Evolutionary conservation across 2,888 invertebrate genomes (phyloP), one percentile per base, ranked within the genome.

Genomic region (Hyppa rectilinea): DNA sequence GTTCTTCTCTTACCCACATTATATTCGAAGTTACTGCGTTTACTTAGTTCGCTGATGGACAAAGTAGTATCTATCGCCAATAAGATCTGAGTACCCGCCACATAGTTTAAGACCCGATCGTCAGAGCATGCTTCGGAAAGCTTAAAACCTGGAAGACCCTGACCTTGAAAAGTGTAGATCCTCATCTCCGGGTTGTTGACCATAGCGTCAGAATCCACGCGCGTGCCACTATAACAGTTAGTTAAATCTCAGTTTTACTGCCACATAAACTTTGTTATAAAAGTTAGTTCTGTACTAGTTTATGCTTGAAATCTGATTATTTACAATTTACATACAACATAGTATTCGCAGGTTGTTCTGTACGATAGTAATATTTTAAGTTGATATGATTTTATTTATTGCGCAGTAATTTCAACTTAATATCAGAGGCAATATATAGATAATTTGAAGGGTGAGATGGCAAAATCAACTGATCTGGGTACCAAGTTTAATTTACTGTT

Each of bases 291-390:
- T 43, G 38, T 40, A 7, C 38, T 43, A 47, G 53, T 55, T 64
- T 72, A 55, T 43, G 75, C 53, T 64, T 34, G 17, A 63, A 73
- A 45, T 34, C 52, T 10, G n/a, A 34, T 53, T 71, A 63, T 74
- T 74, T 53, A 74, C 74, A 40, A 63, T 74, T 74, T 53, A 74
- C 74, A 40, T 71, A 45, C n/a, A 34, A 74, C 53, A 64, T 14
- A 74, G 74, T 64, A 52, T 9, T 70, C 20, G 36, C 31, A 29
- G 3, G 12, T 34, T 12, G 6, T 31, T 52, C 10, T 26, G 9
- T 12, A 2, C 38, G 10, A 14, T 45, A 40, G 29, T 74, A 31
- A 71, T 45, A 34, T 64, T 60, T 45, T n/a, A 53, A 53, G 31
- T 73, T 26, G 6, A 38, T 63, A 17, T 53, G 43, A 20, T 38